Evolutionary conservation across 2,797 vertebrate genomes (phyloP), one percentile per base, ranked within the genome.

Genomic region (Neosilurus mollespiculum): DNA sequence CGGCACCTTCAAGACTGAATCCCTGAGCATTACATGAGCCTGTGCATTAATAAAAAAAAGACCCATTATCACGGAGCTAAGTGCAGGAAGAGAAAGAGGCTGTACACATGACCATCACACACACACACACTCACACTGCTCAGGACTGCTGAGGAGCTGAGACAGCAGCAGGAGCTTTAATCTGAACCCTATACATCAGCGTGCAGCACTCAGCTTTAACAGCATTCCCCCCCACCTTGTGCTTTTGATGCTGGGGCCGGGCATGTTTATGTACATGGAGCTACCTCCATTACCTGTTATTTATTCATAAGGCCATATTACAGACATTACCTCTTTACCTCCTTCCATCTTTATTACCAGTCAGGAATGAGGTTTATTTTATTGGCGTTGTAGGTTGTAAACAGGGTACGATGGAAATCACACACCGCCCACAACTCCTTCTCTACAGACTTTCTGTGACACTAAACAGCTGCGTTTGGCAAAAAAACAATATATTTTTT

Each of bases 21-120:
- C 65, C 53, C 59, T 83, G 76, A 82, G 81, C 85, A 87, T 87
- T 88, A 88, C 78, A 53, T 30, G 49, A 82, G 30, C 76, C 84
- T 82, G 70, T 72, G 77, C 69, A 64, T 83, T 64, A 72, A 87
- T 86, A 83, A 65, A 81, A 8, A 51, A 86, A 85, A 81, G 73
- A 66, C 43, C 85, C 81, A 82, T 87, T 86, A 89, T 91, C 87
- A 82, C 78, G 14, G 58, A 82, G 86, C 80, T 89, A 87, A 87
- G 83, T 86, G 87, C 87, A 87, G 85, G 84, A 88, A 86, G 79
- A 77, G 78, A 76, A 77, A 78, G 80, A 72, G 77, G 69, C 59
- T 81, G 81, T 86, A 37, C 51, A 75, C 75, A 83, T 15, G 26
- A 20, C 26, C 37, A 26, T 43, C 66, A 61, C 37, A 56, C 65